Evolutionary conservation across 2,113 vertebrate genomes (phyloP).

Genomic region (Poeciliopsis retropinna): DNA sequence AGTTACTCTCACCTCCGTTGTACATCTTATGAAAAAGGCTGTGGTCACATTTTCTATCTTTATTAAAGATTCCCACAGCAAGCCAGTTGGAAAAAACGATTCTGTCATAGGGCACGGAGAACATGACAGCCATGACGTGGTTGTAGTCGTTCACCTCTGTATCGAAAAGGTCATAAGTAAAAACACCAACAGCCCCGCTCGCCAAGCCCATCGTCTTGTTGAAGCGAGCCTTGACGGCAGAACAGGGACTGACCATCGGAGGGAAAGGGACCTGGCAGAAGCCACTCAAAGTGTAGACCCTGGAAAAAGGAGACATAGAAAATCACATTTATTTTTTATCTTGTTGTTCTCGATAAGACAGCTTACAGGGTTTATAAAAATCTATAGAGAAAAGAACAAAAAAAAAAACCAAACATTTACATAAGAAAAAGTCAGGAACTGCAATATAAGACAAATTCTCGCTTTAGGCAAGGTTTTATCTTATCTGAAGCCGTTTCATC

Average conservation of each 20-base stretch:
- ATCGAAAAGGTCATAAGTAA: constrained; percentile 67
- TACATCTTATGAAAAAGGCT: constrained; percentile 64
- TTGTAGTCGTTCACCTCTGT: constrained; percentile 45
- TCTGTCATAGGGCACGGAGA: constrained; percentile 67
- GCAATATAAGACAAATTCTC: background rate
- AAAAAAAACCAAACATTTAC: no score
- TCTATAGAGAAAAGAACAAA: no score
- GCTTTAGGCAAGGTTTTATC: background rate
- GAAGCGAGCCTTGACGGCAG: constrained; percentile 29
- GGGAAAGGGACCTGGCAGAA: constrained; percentile 57
- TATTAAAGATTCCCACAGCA: constrained; percentile 61
- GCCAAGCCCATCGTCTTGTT: constrained; percentile 52
- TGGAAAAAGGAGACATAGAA: constrained; percentile 3
- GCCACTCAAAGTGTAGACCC: constrained; percentile 64
- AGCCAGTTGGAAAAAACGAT: constrained; percentile 67
- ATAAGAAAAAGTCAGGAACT: no score
- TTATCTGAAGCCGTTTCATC: background rate
- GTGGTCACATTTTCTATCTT: constrained; percentile 54
- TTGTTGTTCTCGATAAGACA: no score
- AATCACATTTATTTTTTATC: background rate
- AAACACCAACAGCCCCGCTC: constrained; percentile 58
- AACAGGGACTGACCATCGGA: constrained; percentile 53
- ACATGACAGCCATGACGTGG: constrained; percentile 66
- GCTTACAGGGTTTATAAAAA: background rate
- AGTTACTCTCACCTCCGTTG: constrained; percentile 47